These are phyloP conservation scores for Serranus cabrilla DNA, from an alignment of 2,797 vertebrate species.

Conservation along the genomic window DNA sequence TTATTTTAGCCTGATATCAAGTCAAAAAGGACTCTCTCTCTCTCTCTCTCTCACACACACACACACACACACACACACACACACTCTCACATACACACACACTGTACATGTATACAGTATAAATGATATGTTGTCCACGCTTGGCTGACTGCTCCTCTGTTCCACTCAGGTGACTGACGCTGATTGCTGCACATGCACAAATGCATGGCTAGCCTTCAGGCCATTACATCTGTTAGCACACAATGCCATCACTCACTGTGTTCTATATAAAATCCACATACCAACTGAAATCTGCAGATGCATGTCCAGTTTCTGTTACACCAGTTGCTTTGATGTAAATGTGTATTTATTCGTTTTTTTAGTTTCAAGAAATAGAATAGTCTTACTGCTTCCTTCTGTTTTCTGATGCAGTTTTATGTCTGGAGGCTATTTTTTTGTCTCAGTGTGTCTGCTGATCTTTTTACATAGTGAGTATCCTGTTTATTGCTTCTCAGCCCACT, in stretches of 20 bases:
- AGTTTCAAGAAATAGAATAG: slow-evolving; percentile 24
- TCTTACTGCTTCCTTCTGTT: slow-evolving; percentile 23
- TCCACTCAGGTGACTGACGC: slow-evolving; percentile 54
- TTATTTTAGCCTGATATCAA: background rate
- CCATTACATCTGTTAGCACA: slow-evolving; percentile 61
- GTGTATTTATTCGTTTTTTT: background rate
- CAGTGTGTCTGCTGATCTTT: slow-evolving; percentile 57
- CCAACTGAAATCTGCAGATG: slow-evolving; percentile 18
- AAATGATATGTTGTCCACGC: slow-evolving; percentile 35
- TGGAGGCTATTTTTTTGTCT: slow-evolving; percentile 35
- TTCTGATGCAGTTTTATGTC: slow-evolving; percentile 58
- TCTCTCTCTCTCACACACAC: too few relatives aligned
- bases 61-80: background rate
- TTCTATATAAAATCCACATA: slow-evolving; percentile 23
- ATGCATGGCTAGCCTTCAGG: slow-evolving; percentile 46
- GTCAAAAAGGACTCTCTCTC: background rate
- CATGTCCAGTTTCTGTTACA: slow-evolving; percentile 7
- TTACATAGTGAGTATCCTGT: slow-evolving; percentile 62
- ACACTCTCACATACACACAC: slow-evolving; percentile 10
- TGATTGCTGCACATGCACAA: slow-evolving; percentile 53
- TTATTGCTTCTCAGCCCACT: slow-evolving; percentile 59
- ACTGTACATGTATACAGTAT: slow-evolving; percentile 14
- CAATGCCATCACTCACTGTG: slow-evolving; percentile 38
- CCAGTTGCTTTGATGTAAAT: slow-evolving; percentile 12
- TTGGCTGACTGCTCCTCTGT: slow-evolving; percentile 37